Base-by-base conservation (phyloP, 2,888 invertebrate species). In the Sceliomorpha sp. region DNA sequence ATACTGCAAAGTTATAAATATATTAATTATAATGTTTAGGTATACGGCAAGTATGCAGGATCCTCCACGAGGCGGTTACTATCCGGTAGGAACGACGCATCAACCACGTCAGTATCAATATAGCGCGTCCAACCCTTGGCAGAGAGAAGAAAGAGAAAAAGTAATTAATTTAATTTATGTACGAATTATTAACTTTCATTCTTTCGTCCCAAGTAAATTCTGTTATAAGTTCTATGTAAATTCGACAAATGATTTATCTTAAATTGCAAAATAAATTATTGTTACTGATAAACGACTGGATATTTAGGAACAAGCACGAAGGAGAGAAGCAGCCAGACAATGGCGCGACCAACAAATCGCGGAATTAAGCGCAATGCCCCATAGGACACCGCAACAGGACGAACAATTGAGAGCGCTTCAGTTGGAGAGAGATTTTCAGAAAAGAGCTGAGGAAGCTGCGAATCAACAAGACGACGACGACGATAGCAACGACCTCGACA, bases 361-460 rank as follows among this genome's bases (percentile, higher is more conserved):
- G 0, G 95, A 96, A 75, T 89, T 98, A 50, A 91, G 95, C 72
- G 89, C 92, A 0, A 85, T 94, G 62, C 91, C 93, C 10, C 90
- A 91, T 45, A 91, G 96, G 55, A 92, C 94, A 1, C 89, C 93
- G 0, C 95, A 94, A 77, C 97, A 97, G 85, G 96, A 94, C 74
- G 97, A 97, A 83, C 96, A 96, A 81, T 89, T 97, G 10, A 92
- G 96, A 55, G 94, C 96, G n/a, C 89, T 98, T 55, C 94, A 95
- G 72, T 90, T 98, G n/a, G 98, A 98, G 85, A 91, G 95, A 64
- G 98, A 98, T 89, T 98, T 98, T 87, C 97, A 98, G 85, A 91
- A 96, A 44, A 91, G 98, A 40, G 97, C 97, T 1, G 94, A 94
- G 82, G 96, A 96, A 88, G 91, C 91, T 24, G 92, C 91, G 58